Percentiles rank a stretch among this genome's conserved stretches.
Conservation (phyloP, 2,888 invertebrate genomes). For the Apamea crenata region DNA sequence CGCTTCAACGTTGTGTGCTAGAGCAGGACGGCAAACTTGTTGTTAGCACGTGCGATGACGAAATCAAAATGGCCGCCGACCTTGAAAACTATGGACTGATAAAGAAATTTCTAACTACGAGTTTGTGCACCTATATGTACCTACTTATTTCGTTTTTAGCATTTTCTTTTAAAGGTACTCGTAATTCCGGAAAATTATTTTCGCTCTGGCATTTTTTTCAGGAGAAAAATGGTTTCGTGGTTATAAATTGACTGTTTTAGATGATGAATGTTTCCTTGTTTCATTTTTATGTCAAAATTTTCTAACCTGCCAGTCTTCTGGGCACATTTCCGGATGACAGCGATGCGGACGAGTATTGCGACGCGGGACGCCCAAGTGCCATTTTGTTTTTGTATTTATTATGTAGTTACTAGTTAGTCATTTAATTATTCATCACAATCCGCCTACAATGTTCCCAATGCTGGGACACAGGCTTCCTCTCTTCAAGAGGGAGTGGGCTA, state of each 20-base stretch:
- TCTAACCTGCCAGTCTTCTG: not conserved
- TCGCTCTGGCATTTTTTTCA: not conserved
- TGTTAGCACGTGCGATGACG: constrained; percentile 56
- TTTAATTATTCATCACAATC: too few relatives aligned
- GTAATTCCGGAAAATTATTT: not conserved
- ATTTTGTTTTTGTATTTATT: too few relatives aligned
- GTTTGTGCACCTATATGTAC: not conserved
- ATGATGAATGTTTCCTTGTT: not conserved
- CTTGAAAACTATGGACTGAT: constrained; percentile 63
- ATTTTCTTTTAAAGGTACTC: not conserved
- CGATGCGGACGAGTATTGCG: not conserved
- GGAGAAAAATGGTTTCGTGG: not conserved
- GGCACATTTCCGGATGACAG: not conserved
- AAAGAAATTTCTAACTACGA: constrained; percentile 62
- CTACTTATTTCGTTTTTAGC: not conserved
- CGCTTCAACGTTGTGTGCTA: not conserved
- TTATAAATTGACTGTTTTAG: not conserved
- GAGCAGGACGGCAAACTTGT: constrained; percentile 22
- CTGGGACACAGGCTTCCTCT: too few relatives aligned
- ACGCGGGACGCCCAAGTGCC: too few relatives aligned
- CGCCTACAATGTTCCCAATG: too few relatives aligned
- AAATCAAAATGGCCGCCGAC: constrained; percentile 55
- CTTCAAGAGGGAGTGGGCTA: too few relatives aligned
- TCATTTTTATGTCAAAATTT: not conserved
- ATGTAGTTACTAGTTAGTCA: too few relatives aligned